A percentile compares a stretch with the other conserved stretches of the same genome.
These are phyloP conservation scores for Rhinoderma darwinii DNA, from an alignment of 2,113 vertebrate genomes.

Conservation along the genomic window DNA sequence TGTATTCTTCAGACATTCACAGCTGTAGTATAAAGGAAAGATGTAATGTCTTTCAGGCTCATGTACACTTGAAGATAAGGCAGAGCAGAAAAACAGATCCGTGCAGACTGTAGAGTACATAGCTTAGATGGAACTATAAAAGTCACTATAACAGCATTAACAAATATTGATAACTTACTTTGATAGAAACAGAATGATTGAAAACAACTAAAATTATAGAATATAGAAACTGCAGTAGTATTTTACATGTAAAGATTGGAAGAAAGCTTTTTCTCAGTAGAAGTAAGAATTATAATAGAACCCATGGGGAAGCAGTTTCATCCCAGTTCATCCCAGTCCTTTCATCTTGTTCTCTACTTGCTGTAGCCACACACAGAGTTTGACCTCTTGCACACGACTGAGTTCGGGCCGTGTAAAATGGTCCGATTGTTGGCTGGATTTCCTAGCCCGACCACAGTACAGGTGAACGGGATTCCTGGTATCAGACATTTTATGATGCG, in stretches of 20 bases:
- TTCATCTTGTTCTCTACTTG: too few species aligned
- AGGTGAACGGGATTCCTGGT: too few species aligned
- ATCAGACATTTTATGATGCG: too few species aligned
- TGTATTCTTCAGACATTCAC: slow-evolving; percentile 36
- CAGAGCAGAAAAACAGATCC: not conserved
- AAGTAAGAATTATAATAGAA: not conserved
- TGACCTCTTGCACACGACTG: too few species aligned
- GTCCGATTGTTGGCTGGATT: too few species aligned
- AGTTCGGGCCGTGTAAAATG: too few species aligned
- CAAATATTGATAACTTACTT: not conserved
- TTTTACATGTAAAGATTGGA: not conserved
- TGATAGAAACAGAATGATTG: not conserved
- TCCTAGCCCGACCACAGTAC: too few species aligned
- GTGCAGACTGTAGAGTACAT: not conserved
- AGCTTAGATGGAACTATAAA: not conserved
- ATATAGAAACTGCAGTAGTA: not conserved
- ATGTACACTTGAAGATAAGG: slow-evolving; percentile 39
- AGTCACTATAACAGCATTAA: not conserved
- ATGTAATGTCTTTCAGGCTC: slow-evolving; percentile 27
- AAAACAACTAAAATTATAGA: not conserved
- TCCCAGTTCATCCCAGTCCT: not conserved
- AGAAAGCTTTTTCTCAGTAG: not conserved
- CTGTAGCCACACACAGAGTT: too few species aligned
- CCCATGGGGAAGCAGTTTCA: not conserved
- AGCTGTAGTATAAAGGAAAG: slow-evolving; percentile 19